phyloP scores from a whole-genome alignment of 2,113 vertebrate species.

The Chaetops frenatus region DNA sequence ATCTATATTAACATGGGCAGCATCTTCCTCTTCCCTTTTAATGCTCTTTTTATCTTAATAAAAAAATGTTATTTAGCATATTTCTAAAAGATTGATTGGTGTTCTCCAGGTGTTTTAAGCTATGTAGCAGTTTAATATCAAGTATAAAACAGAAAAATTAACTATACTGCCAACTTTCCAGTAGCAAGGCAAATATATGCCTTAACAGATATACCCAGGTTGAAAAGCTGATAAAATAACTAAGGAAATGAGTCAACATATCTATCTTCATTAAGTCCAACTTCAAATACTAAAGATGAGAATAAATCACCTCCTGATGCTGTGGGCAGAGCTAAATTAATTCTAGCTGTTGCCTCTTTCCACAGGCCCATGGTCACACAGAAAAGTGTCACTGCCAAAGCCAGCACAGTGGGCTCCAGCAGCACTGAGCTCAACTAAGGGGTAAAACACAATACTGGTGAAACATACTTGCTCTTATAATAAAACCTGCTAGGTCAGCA shows the following conservation, averaged over 20 bases:
- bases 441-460: not conserved
- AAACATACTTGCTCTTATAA: not conserved
- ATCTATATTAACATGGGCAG: not conserved
- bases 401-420: not conserved
- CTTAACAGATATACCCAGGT: not conserved
- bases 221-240: constrained; percentile 14
- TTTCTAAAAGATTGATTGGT: not conserved
- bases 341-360: not conserved
- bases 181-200: not conserved
- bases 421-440: not conserved
- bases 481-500: not conserved
- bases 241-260: not conserved
- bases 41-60: not conserved
- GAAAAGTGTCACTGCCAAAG: not conserved
- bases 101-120: not conserved
- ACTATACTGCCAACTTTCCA: not conserved
- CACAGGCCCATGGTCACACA: not conserved
- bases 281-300: not conserved
- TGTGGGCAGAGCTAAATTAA: not conserved
- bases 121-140: not conserved
- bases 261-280: constrained; percentile 20
- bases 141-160: not conserved
- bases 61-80: not conserved
- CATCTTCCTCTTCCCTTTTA: not conserved
- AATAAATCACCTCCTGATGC: constrained; percentile 3